A percentile compares a stretch with the other conserved stretches of the same genome.
Evolutionary conservation across 2,888 invertebrate species (phyloP).

Genomic region (Empis stercorea): DNA sequence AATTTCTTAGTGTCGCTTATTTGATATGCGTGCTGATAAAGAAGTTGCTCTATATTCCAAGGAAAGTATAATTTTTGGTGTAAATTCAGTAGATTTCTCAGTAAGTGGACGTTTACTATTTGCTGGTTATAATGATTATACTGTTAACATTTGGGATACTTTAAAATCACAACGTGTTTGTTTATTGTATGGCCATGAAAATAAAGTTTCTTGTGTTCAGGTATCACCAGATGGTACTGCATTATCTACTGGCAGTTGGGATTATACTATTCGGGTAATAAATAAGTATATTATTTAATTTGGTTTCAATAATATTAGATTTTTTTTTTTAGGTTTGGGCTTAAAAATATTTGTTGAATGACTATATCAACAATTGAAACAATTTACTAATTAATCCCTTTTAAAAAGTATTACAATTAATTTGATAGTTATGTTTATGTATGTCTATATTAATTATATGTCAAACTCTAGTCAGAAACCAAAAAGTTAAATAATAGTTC

Average conservation of each 20-base stretch:
- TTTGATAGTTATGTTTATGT: too few relatives aligned
- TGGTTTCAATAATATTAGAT: background rate
- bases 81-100: slow-evolving; percentile 95
- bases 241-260: slow-evolving; percentile 95
- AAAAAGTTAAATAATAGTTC: too few relatives aligned
- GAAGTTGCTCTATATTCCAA: slow-evolving; percentile 93
- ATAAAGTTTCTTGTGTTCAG: slow-evolving; percentile 80
- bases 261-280: slow-evolving; percentile 71
- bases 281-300: background rate
- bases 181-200: slow-evolving; percentile 90
- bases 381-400: too few relatives aligned
- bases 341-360: background rate
- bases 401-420: too few relatives aligned
- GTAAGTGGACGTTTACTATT: slow-evolving; percentile 90
- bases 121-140: slow-evolving; percentile 98
- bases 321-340: background rate
- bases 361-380: too few relatives aligned
- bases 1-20: slow-evolving; percentile 68
- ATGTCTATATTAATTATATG: too few relatives aligned
- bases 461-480: too few relatives aligned
- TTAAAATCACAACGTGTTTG: slow-evolving; percentile 83
- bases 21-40: slow-evolving; percentile 94
- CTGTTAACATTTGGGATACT: slow-evolving; percentile 97
- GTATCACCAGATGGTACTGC: slow-evolving; percentile 97
- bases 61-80: slow-evolving; percentile 95